These are phyloP conservation scores for Calyptommatus sinebrachiatus DNA, from an alignment of 2,113 vertebrate genomes.

Conservation along the genomic window DNA sequence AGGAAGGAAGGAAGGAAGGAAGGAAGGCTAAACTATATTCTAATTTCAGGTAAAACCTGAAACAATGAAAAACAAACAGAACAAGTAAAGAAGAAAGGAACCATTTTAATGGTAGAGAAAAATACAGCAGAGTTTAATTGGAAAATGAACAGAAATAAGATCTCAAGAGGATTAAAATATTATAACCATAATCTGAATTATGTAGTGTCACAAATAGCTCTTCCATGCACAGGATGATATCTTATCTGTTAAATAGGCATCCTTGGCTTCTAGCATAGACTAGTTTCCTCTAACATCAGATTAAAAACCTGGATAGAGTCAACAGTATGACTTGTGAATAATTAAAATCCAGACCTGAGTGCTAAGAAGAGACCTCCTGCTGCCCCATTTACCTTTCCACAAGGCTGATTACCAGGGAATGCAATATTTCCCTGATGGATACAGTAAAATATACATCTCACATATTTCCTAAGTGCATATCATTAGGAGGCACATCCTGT, in stretches of 20 bases:
- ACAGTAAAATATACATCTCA: constrained; percentile 14
- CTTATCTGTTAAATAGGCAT: constrained; percentile 23
- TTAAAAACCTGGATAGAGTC: neutral
- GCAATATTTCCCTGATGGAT: constrained; percentile 16
- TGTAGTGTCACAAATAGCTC: constrained; percentile 27
- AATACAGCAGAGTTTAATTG: constrained; percentile 79
- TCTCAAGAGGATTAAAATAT: constrained; percentile 60
- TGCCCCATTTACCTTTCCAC: constrained; percentile 10
- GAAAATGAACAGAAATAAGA: constrained; percentile 64
- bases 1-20: neutral
- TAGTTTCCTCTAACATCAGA: constrained; percentile 11
- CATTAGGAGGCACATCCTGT: neutral
- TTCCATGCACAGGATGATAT: constrained; percentile 20
- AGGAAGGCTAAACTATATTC: neutral
- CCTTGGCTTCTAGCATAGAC: constrained; percentile 27
- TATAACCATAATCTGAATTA: constrained; percentile 48
- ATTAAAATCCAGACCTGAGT: constrained; percentile 5
- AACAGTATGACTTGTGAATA: neutral
- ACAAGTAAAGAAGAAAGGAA: constrained; percentile 75
- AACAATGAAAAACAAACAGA: constrained; percentile 57
- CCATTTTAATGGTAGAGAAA: constrained; percentile 88
- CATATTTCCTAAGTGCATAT: neutral
- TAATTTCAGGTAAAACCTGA: constrained; percentile 6
- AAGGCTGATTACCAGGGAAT: neutral
- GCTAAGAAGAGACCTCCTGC: neutral